These are phyloP conservation scores for Rhagoletis pomonella DNA, from an alignment of 1,140 invertebrate species.

Conservation along the genomic window DNA sequence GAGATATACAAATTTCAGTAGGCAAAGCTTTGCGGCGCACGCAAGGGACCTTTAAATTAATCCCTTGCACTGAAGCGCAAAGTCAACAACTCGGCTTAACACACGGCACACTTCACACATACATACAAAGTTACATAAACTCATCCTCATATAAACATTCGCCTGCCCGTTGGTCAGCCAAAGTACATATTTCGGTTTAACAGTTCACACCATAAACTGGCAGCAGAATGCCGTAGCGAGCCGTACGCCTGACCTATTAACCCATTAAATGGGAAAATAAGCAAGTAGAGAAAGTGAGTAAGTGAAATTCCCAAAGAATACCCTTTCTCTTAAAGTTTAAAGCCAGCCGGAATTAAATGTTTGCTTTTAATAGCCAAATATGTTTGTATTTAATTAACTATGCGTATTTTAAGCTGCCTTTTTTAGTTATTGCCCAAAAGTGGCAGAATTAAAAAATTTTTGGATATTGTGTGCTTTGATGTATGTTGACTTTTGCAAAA, in stretches of 20 bases:
- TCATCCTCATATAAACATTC: background rate
- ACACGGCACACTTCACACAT: background rate
- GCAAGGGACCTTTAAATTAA: constrained; percentile 39
- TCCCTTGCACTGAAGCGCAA: constrained; percentile 18
- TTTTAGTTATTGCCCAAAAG: too few species aligned
- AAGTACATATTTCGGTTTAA: background rate
- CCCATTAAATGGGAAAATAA: constrained; percentile 1
- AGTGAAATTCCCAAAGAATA: background rate
- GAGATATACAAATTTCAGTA: background rate
- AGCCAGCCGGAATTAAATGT: too few species aligned
- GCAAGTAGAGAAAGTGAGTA: background rate
- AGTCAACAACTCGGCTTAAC: constrained; percentile 48
- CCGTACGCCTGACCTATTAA: constrained; percentile 26
- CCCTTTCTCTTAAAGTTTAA: too few species aligned
- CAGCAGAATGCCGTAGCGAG: background rate
- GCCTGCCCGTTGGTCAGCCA: background rate
- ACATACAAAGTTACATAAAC: background rate
- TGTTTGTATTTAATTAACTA: too few species aligned
- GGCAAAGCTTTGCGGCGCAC: background rate
- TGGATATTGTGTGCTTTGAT: too few species aligned
- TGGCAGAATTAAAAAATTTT: too few species aligned
- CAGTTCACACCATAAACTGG: background rate
- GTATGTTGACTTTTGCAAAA: too few species aligned
- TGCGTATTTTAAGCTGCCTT: too few species aligned
- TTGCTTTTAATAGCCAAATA: too few species aligned